Base-by-base conservation (phyloP, 2,113 vertebrate genomes). In the Solea solea region DNA sequence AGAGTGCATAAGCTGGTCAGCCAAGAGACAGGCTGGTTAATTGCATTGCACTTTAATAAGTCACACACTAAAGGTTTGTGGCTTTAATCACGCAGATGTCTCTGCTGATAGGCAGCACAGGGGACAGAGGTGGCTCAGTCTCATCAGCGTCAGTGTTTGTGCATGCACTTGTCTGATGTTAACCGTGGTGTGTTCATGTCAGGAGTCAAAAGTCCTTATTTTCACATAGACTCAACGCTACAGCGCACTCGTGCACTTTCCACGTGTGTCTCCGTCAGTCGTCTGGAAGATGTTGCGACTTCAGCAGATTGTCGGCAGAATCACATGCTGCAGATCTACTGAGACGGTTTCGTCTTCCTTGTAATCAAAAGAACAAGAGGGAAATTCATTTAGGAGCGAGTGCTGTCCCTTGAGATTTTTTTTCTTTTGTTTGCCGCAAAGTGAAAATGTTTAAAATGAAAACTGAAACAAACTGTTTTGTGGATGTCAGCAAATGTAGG, bases 41-140 rank as follows among this genome's bases (percentile, higher is more conserved):
- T 93, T 92, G 85, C 82, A 83, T 68, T 83, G 75, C 86, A 83
- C 87, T 90, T 85, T 84, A 87, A 92, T 90, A 91, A 90, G 90
- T 93, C 81, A 85, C 80, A 89, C 61, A 59, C 64, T 78, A 84
- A 85, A 81, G 81, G 80, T 73, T 66, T 60, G 59, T 77, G 74
- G 63, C 68, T 84, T 89, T 85, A 90, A 90, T 91, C 83, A 86
- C 64, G 76, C 81, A 75, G 78, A 88, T 76, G 76, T 88, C 84
- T 74, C 57, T 46, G 62, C 56, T 78, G 82, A 85, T 83, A 72
- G 74, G 48, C 69, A 51, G 56, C 42, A 16, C 39, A 50, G 63
- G 46, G 78, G 86, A 75, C 71, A 71, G 28, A 66, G 74, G 65
- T 74, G 72, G 34, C 51, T 42, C n/a, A 10, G 64, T 54, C 60